Conservation (phyloP, 2,888 invertebrate species). For the Scaptomyza reducta region DNA sequence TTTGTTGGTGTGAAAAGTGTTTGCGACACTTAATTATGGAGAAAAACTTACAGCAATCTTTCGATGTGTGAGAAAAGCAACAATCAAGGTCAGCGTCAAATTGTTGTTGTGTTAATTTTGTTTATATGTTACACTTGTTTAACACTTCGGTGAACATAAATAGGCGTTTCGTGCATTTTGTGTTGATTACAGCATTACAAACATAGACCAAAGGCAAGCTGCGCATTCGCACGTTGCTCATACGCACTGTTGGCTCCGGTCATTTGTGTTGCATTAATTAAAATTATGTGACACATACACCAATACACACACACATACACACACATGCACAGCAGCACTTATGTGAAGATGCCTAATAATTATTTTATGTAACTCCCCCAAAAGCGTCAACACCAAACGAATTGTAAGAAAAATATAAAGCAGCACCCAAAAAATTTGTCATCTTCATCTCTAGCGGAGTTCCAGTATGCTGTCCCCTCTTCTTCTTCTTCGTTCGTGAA, state of each 20-base stretch:
- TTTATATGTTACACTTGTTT: slow-evolving; percentile 58
- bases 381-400: slow-evolving; percentile 29
- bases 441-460: neutral
- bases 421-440: slow-evolving; percentile 51
- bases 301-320: slow-evolving; percentile 14
- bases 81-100: slow-evolving; percentile 63
- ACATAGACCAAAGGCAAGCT: slow-evolving; percentile 2
- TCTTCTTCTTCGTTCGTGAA: slow-evolving; percentile 2
- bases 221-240: slow-evolving; percentile 62
- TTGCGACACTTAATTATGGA: slow-evolving; percentile 52
- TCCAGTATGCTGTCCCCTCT: neutral
- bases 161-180: slow-evolving; percentile 16
- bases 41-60: slow-evolving; percentile 15
- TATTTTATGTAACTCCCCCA: slow-evolving; percentile 68
- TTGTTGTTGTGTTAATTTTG: slow-evolving; percentile 60
- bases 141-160: slow-evolving; percentile 48
- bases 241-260: slow-evolving; percentile 28
- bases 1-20: slow-evolving; percentile 46
- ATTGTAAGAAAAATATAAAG: slow-evolving; percentile 37
- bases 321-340: slow-evolving; percentile 12
- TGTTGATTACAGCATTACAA: slow-evolving; percentile 9
- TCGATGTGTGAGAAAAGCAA: slow-evolving; percentile 35
- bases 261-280: slow-evolving; percentile 70
- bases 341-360: slow-evolving; percentile 58
- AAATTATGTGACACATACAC: slow-evolving; percentile 67